These are phyloP conservation scores for Cervus canadensis DNA, from an alignment of 2,113 vertebrate species.

Conservation along the genomic window DNA sequence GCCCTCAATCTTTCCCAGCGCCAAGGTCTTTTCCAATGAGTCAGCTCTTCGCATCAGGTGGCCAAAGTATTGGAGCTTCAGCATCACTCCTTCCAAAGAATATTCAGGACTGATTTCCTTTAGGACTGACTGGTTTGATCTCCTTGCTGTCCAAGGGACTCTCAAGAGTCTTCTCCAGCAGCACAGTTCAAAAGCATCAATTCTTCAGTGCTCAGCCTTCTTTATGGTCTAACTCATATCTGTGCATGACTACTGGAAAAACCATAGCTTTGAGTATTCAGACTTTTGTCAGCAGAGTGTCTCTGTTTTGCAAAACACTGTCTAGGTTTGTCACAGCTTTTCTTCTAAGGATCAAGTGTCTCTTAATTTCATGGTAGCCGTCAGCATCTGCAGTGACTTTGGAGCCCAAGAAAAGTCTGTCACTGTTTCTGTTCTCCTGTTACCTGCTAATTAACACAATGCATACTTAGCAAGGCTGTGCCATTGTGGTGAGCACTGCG, in stretches of 20 bases:
- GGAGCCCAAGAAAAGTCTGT: neutral
- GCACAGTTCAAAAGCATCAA: neutral
- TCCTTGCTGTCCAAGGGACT: neutral
- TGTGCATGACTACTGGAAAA: neutral
- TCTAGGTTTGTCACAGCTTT: neutral
- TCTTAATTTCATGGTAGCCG: neutral
- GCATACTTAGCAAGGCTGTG: neutral
- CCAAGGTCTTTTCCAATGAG: neutral
- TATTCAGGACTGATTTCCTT: neutral
- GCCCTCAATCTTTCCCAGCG: accelerated
- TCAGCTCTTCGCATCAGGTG: neutral
- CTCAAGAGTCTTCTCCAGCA: neutral
- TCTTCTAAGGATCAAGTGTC: neutral
- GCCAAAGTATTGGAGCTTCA: neutral
- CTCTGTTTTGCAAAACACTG: neutral
- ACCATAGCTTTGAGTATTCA: neutral
- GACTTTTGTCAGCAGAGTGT: neutral
- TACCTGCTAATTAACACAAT: neutral
- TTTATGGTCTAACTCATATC: neutral
- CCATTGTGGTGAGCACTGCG: neutral
- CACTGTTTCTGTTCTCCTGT: neutral
- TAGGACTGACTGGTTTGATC: neutral
- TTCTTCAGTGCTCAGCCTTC: neutral
- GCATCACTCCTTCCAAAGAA: neutral
- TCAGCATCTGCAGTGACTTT: neutral